Percentiles rank a stretch among this genome's conserved stretches.
phyloP scores from a whole-genome alignment of 2,888 invertebrate species.

The Sesia bembeciformis region DNA sequence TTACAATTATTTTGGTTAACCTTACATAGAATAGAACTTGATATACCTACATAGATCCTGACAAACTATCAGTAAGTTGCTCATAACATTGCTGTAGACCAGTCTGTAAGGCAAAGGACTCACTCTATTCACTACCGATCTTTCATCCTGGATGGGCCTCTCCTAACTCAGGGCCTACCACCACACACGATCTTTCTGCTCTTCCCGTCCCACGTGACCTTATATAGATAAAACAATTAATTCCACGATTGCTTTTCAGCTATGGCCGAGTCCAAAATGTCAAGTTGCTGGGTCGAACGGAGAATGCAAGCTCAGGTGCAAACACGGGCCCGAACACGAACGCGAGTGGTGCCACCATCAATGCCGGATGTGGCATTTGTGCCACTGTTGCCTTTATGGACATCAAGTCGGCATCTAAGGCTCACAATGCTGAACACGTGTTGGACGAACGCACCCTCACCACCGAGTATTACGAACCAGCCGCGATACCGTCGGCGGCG shows the following conservation, averaged over 20 bases:
- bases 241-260: slow-evolving; percentile 72
- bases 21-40: too few relatives aligned
- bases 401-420: slow-evolving; percentile 96
- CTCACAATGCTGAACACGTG: slow-evolving; percentile 92
- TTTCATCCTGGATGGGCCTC: slow-evolving; percentile 12
- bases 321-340: slow-evolving; percentile 65
- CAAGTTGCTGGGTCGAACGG: slow-evolving; percentile 86
- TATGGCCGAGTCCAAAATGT: slow-evolving; percentile 99
- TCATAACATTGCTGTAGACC: too few relatives aligned
- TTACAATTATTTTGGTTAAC: too few relatives aligned
- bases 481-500: slow-evolving; percentile 79
- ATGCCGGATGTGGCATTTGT: slow-evolving; percentile 81
- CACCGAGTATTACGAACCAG: slow-evolving; percentile 94
- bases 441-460: slow-evolving; percentile 90
- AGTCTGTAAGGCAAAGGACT: too few relatives aligned
- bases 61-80: too few relatives aligned
- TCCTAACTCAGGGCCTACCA: too few relatives aligned
- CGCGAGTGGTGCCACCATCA: slow-evolving; percentile 69
- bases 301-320: slow-evolving; percentile 68
- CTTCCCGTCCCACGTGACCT: too few relatives aligned
- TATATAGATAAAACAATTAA: background rate
- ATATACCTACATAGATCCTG: too few relatives aligned
- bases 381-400: slow-evolving; percentile 97
- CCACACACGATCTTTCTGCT: too few relatives aligned
- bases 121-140: too few relatives aligned